Evolutionary conservation across 2,888 invertebrate species (phyloP).

Genomic region (Margaritifera margaritifera): DNA sequence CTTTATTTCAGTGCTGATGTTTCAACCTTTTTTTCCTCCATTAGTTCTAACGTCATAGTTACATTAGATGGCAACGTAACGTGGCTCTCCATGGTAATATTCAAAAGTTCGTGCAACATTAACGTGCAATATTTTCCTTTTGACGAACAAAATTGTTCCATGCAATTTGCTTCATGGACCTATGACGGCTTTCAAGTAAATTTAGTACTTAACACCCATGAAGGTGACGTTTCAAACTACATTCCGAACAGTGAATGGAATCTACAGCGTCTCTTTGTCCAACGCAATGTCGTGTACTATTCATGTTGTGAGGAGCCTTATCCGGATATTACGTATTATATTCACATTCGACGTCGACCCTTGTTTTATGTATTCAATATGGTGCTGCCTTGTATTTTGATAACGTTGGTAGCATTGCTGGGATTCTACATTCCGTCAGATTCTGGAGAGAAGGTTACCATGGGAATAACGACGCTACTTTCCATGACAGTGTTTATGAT

Average conservation of each 20-base stretch:
- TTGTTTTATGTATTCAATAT: constrained; percentile 76
- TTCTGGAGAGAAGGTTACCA: constrained; percentile 75
- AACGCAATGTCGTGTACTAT: constrained; percentile 76
- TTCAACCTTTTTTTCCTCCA: constrained; percentile 64
- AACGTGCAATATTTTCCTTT: constrained; percentile 77
- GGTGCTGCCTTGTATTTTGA: constrained; percentile 77
- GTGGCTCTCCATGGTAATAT: constrained; percentile 77
- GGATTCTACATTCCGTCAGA: constrained; percentile 78
- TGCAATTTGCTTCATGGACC: constrained; percentile 77
- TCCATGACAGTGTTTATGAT: constrained; percentile 78
- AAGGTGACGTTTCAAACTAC: constrained; percentile 90
- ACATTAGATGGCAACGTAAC: constrained; percentile 76
- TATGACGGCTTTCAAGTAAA: constrained; percentile 75
- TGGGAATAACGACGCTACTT: constrained; percentile 77
- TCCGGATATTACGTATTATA: constrained; percentile 75
- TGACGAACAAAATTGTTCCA: constrained; percentile 76
- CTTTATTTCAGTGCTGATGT: constrained; percentile 68
- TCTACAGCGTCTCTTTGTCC: constrained; percentile 76
- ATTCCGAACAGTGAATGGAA: constrained; percentile 94
- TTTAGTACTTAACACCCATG: constrained; percentile 76
- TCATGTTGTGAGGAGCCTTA: constrained; percentile 74
- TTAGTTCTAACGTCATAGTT: constrained; percentile 77
- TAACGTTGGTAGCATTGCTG: constrained; percentile 76
- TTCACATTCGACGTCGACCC: constrained; percentile 75
- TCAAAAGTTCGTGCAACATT: constrained; percentile 76